phyloP scores from a whole-genome alignment of 1,140 invertebrate genomes.

The Anastrepha ludens region DNA sequence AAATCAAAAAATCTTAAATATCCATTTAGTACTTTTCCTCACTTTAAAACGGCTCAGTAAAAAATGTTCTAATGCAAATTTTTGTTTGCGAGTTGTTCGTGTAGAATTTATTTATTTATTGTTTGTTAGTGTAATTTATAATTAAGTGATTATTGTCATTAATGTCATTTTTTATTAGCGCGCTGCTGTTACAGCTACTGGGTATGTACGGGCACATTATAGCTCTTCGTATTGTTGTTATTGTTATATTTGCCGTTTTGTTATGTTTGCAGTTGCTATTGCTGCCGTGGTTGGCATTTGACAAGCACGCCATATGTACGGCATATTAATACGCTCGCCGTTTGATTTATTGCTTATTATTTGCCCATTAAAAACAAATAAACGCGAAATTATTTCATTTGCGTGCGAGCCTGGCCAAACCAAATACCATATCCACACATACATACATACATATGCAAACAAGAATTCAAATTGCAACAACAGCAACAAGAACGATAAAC shows the following conservation, averaged over 20 bases:
- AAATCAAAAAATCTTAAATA: too few species aligned
- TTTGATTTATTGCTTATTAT: constrained; percentile 58
- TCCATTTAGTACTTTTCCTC: too few species aligned
- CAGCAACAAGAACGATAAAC: background rate
- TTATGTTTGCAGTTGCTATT: too few species aligned
- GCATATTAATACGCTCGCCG: constrained; percentile 45
- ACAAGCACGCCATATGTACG: constrained; percentile 30
- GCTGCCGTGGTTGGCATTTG: background rate
- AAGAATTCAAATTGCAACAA: background rate
- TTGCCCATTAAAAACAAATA: constrained; percentile 56
- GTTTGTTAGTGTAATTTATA: constrained; percentile 40
- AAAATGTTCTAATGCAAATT: background rate
- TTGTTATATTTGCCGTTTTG: background rate
- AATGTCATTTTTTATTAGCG: constrained; percentile 34
- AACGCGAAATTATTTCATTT: constrained; percentile 58
- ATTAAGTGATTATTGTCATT: constrained; percentile 51
- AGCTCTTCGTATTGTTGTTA: background rate
- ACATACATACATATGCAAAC: background rate
- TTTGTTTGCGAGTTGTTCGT: background rate
- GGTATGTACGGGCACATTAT: background rate
- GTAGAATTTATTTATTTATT: background rate
- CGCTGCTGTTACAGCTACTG: constrained; percentile 10
- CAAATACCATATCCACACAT: background rate
- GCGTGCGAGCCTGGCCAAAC: constrained; percentile 42
- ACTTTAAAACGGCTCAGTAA: background rate